Conservation (phyloP, 2,797 vertebrate genomes). For the Dicrostonyx torquatus region DNA sequence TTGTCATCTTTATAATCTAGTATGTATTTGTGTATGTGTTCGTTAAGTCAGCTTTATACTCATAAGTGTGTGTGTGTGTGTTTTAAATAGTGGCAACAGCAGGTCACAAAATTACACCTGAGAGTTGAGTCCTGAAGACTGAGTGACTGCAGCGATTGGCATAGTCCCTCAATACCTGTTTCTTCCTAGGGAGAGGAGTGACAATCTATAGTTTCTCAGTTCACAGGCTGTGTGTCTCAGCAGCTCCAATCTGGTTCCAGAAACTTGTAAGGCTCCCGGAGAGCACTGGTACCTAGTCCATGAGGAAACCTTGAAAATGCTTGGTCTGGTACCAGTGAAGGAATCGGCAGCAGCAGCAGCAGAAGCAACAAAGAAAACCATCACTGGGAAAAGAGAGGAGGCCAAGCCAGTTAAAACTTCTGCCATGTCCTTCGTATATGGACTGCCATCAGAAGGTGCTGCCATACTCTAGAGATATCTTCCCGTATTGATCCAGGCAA, state of each 20-base stretch:
- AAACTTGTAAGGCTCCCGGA: neutral
- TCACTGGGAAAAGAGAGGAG: neutral
- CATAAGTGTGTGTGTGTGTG: neutral
- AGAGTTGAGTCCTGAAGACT: neutral
- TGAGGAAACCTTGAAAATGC: neutral
- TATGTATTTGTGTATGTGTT: neutral
- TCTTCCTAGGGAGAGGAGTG: neutral
- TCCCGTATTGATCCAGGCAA: neutral
- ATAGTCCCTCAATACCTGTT: neutral
- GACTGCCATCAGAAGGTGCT: neutral
- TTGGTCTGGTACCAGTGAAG: neutral
- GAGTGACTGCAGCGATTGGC: neutral
- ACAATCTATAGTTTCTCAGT: neutral
- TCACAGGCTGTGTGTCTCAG: neutral
- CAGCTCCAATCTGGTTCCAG: neutral
- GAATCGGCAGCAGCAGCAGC: neutral
- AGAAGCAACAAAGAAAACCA: neutral
- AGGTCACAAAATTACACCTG: neutral
- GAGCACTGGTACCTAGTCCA: neutral
- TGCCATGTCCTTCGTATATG: neutral
- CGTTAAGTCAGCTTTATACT: neutral
- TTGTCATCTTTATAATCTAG: no score
- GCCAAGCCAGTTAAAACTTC: neutral
- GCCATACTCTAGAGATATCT: neutral
- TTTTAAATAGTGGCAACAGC: no score